Conservation (phyloP, 2,797 vertebrate genomes). For the Sebastes iracundus region DNA sequence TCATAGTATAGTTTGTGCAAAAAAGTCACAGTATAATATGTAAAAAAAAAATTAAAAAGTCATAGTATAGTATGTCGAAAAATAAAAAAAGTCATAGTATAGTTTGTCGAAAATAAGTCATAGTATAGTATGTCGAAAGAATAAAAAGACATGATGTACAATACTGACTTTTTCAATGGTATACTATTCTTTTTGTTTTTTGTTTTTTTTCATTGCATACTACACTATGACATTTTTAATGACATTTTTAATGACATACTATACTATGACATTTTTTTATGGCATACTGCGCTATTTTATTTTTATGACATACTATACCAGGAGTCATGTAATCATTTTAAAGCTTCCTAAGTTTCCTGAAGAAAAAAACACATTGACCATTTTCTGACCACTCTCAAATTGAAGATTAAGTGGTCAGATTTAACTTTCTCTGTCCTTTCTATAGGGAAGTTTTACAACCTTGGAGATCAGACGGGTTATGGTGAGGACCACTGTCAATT, state of each 20-base stretch:
- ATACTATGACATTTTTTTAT: background rate
- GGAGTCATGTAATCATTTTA: background rate
- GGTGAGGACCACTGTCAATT: slow-evolving; percentile 99
- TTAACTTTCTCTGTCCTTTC: slow-evolving; percentile 9
- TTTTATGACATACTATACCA: background rate
- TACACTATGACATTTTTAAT: background rate
- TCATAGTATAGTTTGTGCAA: too few relatives aligned
- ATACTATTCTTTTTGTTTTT: too few relatives aligned
- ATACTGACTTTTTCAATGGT: too few relatives aligned
- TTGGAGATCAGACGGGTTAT: slow-evolving; percentile 94
- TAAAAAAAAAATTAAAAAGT: background rate
- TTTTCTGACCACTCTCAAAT: background rate
- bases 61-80: too few relatives aligned
- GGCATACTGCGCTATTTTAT: background rate
- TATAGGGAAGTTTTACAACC: slow-evolving; percentile 96
- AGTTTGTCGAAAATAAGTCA: too few relatives aligned
- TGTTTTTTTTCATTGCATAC: too few relatives aligned
- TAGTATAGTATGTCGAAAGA: background rate
- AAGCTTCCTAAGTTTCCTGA: background rate
- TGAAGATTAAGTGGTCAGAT: background rate
- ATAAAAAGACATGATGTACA: background rate
- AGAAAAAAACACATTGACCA: background rate
- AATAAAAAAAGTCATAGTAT: too few relatives aligned
- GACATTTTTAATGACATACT: background rate
- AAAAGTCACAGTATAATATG: too few relatives aligned